A percentile compares a stretch with the other conserved stretches of the same genome.
Evolutionary conservation across 2,888 invertebrate species (phyloP).

Genomic region (Hirudinaria manillensis): DNA sequence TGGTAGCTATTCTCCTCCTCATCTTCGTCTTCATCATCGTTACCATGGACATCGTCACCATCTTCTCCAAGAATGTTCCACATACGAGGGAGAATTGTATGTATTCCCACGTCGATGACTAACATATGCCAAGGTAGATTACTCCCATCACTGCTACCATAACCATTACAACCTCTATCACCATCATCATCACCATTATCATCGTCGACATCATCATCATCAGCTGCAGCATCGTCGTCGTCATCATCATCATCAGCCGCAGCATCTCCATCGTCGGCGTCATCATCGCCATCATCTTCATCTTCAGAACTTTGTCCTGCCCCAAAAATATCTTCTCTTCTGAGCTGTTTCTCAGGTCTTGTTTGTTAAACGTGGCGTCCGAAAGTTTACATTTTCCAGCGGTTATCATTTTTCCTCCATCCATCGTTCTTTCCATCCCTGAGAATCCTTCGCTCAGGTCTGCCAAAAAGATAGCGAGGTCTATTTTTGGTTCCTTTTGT

Average conservation of each 20-base stretch:
- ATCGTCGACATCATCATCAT: slow-evolving; percentile 21
- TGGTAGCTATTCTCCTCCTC: slow-evolving; percentile 9
- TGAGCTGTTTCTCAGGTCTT: too few species aligned
- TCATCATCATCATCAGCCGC: slow-evolving; percentile 27
- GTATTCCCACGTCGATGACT: not conserved
- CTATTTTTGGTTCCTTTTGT: not conserved
- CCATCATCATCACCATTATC: slow-evolving; percentile 29
- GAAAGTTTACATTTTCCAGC: too few species aligned
- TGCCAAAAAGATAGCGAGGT: not conserved
- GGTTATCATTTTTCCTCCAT: not conserved
- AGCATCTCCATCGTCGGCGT: slow-evolving; percentile 28
- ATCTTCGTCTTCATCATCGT: slow-evolving; percentile 28
- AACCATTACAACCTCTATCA: slow-evolving; percentile 25
- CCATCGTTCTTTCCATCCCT: not conserved
- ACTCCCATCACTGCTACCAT: slow-evolving; percentile 20
- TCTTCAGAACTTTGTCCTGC: not conserved
- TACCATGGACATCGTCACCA: slow-evolving; percentile 15
- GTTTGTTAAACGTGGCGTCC: too few species aligned
- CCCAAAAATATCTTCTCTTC: too few species aligned
- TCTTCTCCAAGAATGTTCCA: too few species aligned
- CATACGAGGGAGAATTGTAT: too few species aligned
- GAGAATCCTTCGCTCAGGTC: not conserved
- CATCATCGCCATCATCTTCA: slow-evolving; percentile 26
- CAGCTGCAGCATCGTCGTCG: slow-evolving; percentile 24
- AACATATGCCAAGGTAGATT: not conserved